Evolutionary conservation across 2,113 vertebrate species (phyloP).

Genomic region (Corvus moneduloides): DNA sequence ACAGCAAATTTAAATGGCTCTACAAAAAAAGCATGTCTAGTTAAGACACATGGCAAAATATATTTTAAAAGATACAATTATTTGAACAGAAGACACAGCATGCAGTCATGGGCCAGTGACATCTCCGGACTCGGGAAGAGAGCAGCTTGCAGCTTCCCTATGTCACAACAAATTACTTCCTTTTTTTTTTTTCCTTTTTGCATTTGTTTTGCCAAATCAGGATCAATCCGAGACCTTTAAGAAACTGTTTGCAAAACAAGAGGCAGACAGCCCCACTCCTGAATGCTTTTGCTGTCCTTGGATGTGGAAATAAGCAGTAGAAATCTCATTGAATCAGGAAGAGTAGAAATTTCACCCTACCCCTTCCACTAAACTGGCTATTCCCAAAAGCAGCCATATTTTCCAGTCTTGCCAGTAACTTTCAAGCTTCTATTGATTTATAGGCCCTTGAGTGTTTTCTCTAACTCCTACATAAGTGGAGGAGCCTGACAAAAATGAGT

Average conservation of each 20-base stretch:
- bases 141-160: not conserved
- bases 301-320: not conserved
- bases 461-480: not conserved
- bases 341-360: not conserved
- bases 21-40: not conserved
- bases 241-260: not conserved
- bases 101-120: not conserved
- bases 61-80: not conserved
- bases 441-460: not conserved
- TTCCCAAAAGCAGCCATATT: not conserved
- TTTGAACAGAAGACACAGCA: not conserved
- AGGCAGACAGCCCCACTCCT: not conserved
- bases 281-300: not conserved
- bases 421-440: not conserved
- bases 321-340: not conserved
- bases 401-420: not conserved
- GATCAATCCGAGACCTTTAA: not conserved
- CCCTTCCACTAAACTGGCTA: not conserved
- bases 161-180: not conserved
- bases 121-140: not conserved
- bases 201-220: not conserved
- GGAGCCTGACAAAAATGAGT: not conserved
- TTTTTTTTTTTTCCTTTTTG: not conserved
- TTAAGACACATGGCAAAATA: not conserved
- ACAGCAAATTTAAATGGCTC: not conserved